Base-by-base conservation (phyloP, 2,888 invertebrate species). In the Pristionchus mayeri region DNA sequence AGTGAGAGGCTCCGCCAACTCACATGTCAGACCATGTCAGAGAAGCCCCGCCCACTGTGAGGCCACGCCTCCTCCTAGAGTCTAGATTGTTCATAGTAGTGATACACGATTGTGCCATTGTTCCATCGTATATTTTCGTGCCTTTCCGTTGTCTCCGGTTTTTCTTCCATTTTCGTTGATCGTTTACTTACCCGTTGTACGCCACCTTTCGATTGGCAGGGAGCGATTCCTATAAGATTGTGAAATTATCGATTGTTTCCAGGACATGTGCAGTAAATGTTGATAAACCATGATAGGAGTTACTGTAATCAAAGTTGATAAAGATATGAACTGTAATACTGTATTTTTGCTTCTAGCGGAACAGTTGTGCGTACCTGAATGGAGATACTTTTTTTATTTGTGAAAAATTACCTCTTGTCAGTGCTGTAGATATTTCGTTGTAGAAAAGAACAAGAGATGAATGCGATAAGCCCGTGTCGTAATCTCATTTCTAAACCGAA, bases 201-300 rank as follows among this genome's bases (percentile, higher is more conserved):
- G 30, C n/a, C 40, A 13, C 40, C 4, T 16, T n/a, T 71, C 71
- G 40, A 71, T 71, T 71, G 40, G 40, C 71, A 71, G 71, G 71
- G 71, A 71, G 71, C 24, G 71, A 71, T 71, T 30, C n/a, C 71
- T 71, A 37, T 37, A 67, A 71, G 71, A 71, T 71, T 71, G 71
- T 71, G 71, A 71, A 40, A 24, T 71, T 71, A 44, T 40, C 40
- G 71, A 71, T 44, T 71, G 30, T 9, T 67, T 40, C 30, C 16
- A 54, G n/a, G n/a, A 3, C 21, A 67, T 34, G 37, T 67, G 13
- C 40, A 67, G 71, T 71, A 71, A 21, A 27, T 63, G 63, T 63
- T 63, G 63, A 27, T 37, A 63, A 18, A 16, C 63, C 63, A 63
- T 27, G 63, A 34, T 44, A n/a, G n/a, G n/a, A 27, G 57, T 57